Evolutionary conservation across 1,140 invertebrate species (phyloP), one percentile per base, ranked within the genome.

Genomic region (Drosophila bocqueti): DNA sequence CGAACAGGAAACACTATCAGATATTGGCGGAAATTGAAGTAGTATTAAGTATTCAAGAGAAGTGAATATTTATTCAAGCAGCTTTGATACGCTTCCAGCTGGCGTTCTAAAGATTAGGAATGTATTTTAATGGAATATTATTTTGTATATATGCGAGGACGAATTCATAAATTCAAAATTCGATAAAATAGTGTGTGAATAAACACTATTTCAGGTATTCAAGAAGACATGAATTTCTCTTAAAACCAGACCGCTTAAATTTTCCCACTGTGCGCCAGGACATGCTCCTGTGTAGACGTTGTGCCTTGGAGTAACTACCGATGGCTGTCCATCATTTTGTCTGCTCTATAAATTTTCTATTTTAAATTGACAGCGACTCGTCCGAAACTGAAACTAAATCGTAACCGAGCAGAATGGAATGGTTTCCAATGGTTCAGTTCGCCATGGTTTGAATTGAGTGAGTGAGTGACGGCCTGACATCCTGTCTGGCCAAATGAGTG

Each of bases 271-370:
- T 66, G 21, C n/a, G 21, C n/a, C 62, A 79, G 61, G 62, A 66
- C 66, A 69, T 58, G 64, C 58, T 76, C 65, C 77, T 76, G 49
- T 65, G 76, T 54, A 69, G 62, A 79, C 62, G 76, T 64, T 74
- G 50, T 66, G 58, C 62, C 62, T 64, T 60, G 55, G 60, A 73
- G 75, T 76, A 86, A 79, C 79, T 80, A 83, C 83, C 83, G 86
- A 90, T 74, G 79, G 85, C 86, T 90, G 85, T 90, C 85, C 86
- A 90, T 90, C 85, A 90, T 90, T 91, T 90, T 90, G 85, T 90
- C 85, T 90, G 81, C 85, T 90, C 85, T 90, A 90, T 91, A 90
- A 90, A 90, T 90, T 91, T 91, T 91, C 86, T 91, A 91, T 91
- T 91, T 91, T 91, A 91, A 91, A 91, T 91, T 91, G 87, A 91